A percentile compares a stretch with the other conserved stretches of the same genome.
These are phyloP conservation scores for Brachyopa scutellaris DNA, from an alignment of 2,888 invertebrate genomes.

Conservation along the genomic window DNA sequence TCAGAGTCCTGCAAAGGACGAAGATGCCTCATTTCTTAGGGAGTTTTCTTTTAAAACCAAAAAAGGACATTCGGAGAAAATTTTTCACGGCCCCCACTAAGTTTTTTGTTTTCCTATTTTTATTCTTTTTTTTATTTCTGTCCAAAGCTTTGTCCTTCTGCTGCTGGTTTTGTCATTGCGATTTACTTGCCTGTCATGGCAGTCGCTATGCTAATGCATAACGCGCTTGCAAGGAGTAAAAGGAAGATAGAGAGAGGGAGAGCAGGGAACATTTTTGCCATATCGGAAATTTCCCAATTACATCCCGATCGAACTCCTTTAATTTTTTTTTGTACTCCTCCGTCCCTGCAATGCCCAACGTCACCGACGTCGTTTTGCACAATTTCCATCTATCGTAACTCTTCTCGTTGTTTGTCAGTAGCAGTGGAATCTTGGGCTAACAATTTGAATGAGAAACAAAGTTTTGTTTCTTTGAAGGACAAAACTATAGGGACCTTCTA, in stretches of 20 bases:
- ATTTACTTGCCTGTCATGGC: slow-evolving; percentile 51
- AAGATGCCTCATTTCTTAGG: slow-evolving; percentile 11
- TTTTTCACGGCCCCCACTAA: too few species aligned
- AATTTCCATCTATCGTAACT: slow-evolving; percentile 54
- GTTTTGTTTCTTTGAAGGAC: slow-evolving; percentile 40
- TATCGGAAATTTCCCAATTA: slow-evolving; percentile 65
- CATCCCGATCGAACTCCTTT: slow-evolving; percentile 60
- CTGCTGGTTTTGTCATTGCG: slow-evolving; percentile 54
- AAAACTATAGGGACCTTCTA: slow-evolving; percentile 24
- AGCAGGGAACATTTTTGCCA: slow-evolving; percentile 36
- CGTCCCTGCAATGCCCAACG: background rate
- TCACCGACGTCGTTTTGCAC: slow-evolving; percentile 28
- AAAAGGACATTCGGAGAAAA: slow-evolving; percentile 47
- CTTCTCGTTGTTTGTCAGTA: slow-evolving; percentile 54
- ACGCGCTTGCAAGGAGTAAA: slow-evolving; percentile 18
- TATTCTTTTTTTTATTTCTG: slow-evolving; percentile 2
- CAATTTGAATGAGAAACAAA: slow-evolving; percentile 63
- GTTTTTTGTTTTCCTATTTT: slow-evolving; percentile 8
- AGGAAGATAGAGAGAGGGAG: too few species aligned
- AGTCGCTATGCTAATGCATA: slow-evolving; percentile 48
- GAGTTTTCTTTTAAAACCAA: slow-evolving; percentile 17
- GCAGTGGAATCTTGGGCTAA: slow-evolving; percentile 55
- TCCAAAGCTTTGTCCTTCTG: slow-evolving; percentile 25
- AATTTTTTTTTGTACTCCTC: slow-evolving; percentile 1
- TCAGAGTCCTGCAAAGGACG: slow-evolving; percentile 22